Evolutionary conservation across 1,140 invertebrate species (phyloP).

Genomic region (Bombus huntii): DNA sequence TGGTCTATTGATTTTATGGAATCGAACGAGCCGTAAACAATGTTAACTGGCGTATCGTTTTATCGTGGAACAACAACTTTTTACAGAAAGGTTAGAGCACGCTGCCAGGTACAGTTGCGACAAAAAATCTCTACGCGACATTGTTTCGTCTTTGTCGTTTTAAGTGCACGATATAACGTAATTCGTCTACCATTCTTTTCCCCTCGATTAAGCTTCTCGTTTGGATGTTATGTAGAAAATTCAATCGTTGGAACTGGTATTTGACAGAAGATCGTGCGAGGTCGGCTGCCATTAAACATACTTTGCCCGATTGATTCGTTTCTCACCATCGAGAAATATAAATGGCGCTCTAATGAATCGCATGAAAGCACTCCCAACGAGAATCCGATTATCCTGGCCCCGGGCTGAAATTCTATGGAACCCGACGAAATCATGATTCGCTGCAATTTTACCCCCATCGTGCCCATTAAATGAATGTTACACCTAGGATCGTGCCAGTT

Average conservation of each 20-base stretch:
- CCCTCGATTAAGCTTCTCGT: too few relatives aligned
- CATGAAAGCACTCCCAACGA: neutral
- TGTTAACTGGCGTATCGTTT: neutral
- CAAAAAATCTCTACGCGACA: neutral
- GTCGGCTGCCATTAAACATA: too few relatives aligned
- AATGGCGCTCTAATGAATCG: slow-evolving; percentile 41
- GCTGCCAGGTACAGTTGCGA: too few relatives aligned
- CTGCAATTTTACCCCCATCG: neutral
- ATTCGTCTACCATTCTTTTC: too few relatives aligned
- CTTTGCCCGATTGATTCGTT: neutral
- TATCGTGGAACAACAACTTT: neutral
- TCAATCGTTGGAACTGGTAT: too few relatives aligned
- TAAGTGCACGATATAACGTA: too few relatives aligned
- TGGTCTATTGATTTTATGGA: neutral
- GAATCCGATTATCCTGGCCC: slow-evolving; percentile 17
- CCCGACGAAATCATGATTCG: slow-evolving; percentile 12
- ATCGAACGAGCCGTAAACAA: slow-evolving; percentile 7
- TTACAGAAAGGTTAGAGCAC: neutral
- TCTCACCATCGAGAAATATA: slow-evolving; percentile 3
- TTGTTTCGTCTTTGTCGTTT: neutral
- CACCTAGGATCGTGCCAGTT: neutral
- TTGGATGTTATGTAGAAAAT: too few relatives aligned
- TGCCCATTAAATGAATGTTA: neutral
- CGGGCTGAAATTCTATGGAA: neutral
- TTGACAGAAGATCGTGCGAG: too few relatives aligned